phyloP scores from a whole-genome alignment of 2,797 vertebrate genomes.

The Acanthurus lineatus region DNA sequence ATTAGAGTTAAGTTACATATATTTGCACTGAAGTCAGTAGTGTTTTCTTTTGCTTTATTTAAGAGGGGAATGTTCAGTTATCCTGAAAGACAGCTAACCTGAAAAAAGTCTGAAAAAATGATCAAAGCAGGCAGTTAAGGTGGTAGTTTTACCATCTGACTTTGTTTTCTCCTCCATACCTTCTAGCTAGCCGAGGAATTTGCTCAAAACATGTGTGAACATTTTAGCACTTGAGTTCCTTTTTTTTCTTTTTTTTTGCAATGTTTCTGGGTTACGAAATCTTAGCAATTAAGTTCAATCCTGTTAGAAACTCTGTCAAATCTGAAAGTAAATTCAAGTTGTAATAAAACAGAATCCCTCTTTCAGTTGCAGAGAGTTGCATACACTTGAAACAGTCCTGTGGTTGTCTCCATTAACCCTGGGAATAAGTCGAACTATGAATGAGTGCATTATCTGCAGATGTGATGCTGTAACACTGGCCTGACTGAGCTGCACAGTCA shows the following conservation, averaged over 20 bases:
- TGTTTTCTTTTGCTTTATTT: background rate
- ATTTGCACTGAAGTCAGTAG: background rate
- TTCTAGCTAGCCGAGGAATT: background rate
- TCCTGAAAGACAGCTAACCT: too few relatives aligned
- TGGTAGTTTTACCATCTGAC: background rate
- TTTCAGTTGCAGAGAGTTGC: background rate
- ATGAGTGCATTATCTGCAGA: background rate
- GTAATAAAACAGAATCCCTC: background rate
- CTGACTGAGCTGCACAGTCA: constrained; percentile 4
- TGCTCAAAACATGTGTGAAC: background rate
- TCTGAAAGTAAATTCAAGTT: background rate
- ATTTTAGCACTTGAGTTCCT: background rate
- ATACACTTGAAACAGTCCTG: background rate
- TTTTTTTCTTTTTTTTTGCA: too few relatives aligned
- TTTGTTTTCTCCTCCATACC: background rate
- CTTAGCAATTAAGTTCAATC: background rate
- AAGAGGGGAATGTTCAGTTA: background rate
- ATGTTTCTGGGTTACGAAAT: background rate
- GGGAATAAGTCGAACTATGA: background rate
- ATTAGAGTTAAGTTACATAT: background rate
- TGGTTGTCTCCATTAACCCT: background rate
- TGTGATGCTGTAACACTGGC: background rate
- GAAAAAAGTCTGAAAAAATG: background rate
- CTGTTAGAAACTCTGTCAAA: background rate
- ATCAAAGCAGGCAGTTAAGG: background rate